These are phyloP conservation scores for Plebejus anna DNA, from an alignment of 2,888 invertebrate species.

Conservation along the genomic window DNA sequence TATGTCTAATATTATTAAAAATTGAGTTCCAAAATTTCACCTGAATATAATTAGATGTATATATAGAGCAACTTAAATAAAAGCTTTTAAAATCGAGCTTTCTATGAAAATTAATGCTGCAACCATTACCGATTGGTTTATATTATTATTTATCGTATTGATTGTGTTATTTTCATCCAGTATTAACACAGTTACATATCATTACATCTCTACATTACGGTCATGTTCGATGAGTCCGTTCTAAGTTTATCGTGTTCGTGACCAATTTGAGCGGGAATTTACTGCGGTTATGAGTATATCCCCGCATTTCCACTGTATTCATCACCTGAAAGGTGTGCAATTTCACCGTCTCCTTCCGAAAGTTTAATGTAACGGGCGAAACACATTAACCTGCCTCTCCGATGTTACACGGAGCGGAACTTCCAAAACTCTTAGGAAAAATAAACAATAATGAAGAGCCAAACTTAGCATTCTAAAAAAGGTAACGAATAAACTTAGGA, in stretches of 20 bases:
- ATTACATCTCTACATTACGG: background rate
- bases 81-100: too few species aligned
- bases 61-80: too few species aligned
- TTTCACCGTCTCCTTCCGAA: background rate
- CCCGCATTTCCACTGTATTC: background rate
- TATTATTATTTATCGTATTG: too few species aligned
- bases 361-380: conserved; percentile 9
- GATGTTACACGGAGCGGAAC: background rate
- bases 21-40: too few species aligned
- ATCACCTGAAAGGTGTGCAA: conserved; percentile 1
- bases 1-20: too few species aligned
- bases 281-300: background rate
- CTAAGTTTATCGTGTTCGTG: background rate
- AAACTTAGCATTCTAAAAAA: too few species aligned
- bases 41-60: too few species aligned
- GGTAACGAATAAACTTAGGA: too few species aligned
- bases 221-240: background rate
- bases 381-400: background rate
- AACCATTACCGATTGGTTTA: too few species aligned
- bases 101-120: too few species aligned
- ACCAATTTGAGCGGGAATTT: conserved; percentile 10
- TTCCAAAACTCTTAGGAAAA: background rate
- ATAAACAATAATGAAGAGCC: background rate
- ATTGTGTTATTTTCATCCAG: too few species aligned
- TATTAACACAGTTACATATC: background rate